Percentiles rank a stretch among this genome's conserved stretches.
phyloP scores from a whole-genome alignment of 30 jellyfish, hydroid and myxozoan species.

The Phacellophora camtschatica region DNA sequence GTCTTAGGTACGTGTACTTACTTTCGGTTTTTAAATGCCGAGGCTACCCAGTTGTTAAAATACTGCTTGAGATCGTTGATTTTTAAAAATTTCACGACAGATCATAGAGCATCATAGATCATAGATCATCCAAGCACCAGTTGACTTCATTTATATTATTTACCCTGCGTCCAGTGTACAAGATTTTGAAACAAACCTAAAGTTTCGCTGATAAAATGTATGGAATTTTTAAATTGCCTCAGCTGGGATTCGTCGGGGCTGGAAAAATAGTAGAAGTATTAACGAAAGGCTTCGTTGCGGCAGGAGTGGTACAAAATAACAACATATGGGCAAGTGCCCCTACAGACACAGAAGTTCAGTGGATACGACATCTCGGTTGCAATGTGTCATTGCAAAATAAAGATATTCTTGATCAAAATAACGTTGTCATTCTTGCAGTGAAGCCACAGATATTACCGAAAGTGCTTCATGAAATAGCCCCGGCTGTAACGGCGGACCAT shows the following conservation, averaged over 20 bases:
- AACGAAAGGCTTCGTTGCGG: constrained; percentile 75
- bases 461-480: constrained; percentile 46
- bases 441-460: constrained; percentile 74
- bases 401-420: constrained; percentile 22
- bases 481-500: constrained; percentile 67
- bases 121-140: too few species aligned
- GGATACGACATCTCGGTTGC: constrained; percentile 80
- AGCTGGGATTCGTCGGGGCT: constrained; percentile 74
- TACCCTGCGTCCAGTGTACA: too few species aligned
- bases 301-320: constrained; percentile 68
- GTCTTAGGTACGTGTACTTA: too few species aligned
- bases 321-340: constrained; percentile 87
- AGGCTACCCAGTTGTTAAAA: too few species aligned
- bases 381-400: constrained; percentile 57
- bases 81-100: too few species aligned
- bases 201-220: constrained; percentile 9
- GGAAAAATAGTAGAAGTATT: constrained; percentile 77
- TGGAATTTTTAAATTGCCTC: constrained; percentile 43
- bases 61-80: too few species aligned
- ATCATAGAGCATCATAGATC: too few species aligned
- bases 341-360: constrained; percentile 59
- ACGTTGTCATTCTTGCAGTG: constrained; percentile 63
- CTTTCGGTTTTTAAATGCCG: too few species aligned
- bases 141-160: too few species aligned
- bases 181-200: too few species aligned